A percentile compares a stretch with the other conserved stretches of the same genome.
phyloP scores from a whole-genome alignment of 2,113 vertebrate genomes.

The Phylloscopus trochiloides region DNA sequence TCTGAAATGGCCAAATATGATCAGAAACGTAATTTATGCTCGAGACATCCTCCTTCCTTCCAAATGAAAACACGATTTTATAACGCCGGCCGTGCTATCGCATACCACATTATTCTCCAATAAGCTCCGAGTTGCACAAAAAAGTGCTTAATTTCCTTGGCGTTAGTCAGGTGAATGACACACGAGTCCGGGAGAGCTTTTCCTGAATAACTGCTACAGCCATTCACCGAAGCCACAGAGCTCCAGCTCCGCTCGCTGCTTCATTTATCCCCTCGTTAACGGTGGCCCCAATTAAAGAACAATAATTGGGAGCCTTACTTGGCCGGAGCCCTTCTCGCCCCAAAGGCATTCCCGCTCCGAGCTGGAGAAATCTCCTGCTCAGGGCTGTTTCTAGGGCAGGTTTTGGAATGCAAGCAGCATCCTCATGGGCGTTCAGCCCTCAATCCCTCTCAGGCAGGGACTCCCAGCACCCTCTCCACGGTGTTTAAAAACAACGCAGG shows the following conservation, averaged over 20 bases:
- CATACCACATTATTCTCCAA: not conserved
- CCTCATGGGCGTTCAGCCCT: not conserved
- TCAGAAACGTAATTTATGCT: slow-evolving; percentile 40
- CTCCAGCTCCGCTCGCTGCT: not conserved
- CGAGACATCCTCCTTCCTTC: not conserved
- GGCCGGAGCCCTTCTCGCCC: slow-evolving; percentile 2
- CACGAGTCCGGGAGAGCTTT: not conserved
- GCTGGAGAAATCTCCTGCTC: not conserved
- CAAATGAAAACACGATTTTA: not conserved
- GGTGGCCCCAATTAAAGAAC: slow-evolving; percentile 36
- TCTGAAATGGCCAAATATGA: slow-evolving; percentile 28
- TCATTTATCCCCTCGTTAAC: slow-evolving; percentile 23
- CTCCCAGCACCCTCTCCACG: not conserved
- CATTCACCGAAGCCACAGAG: not conserved
- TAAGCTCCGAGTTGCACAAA: not conserved
- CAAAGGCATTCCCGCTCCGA: not conserved
- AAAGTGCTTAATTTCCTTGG: not conserved
- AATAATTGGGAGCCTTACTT: not conserved
- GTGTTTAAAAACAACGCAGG: not conserved
- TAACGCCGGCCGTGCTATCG: not conserved
- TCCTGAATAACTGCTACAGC: not conserved
- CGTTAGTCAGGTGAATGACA: slow-evolving; percentile 22
- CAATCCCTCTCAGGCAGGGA: not conserved
- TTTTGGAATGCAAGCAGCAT: slow-evolving; percentile 1
- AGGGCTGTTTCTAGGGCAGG: not conserved